These are phyloP conservation scores for Amyelois transitella DNA, from an alignment of 1,140 invertebrate species.

Conservation along the genomic window DNA sequence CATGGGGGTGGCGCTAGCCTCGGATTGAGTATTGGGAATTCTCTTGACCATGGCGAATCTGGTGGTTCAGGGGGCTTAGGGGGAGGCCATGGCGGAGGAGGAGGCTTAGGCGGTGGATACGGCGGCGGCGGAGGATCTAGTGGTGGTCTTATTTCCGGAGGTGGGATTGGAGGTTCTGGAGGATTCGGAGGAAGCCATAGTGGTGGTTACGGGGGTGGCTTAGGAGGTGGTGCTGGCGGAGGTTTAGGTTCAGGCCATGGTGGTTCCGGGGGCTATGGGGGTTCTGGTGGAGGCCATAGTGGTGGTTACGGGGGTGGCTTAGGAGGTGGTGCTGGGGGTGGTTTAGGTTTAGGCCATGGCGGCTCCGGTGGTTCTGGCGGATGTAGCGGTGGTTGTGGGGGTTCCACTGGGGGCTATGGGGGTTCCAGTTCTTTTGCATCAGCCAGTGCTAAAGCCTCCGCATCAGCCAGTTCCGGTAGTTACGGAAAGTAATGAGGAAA, in stretches of 20 bases:
- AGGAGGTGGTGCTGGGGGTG: slow-evolving; percentile 5
- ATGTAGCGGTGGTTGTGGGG: background rate
- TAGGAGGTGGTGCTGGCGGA: slow-evolving; percentile 11
- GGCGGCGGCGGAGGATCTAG: slow-evolving; percentile 18
- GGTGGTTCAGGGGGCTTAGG: slow-evolving; percentile 17
- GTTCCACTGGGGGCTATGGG: slow-evolving; percentile 6
- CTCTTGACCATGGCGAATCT: slow-evolving; percentile 12
- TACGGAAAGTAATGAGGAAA: slow-evolving; percentile 27
- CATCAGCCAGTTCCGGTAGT: slow-evolving; percentile 37
- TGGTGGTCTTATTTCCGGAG: slow-evolving; percentile 16
- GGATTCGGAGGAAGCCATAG: slow-evolving; percentile 4
- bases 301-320: slow-evolving; percentile 21
- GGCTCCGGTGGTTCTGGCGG: slow-evolving; percentile 25
- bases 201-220: slow-evolving; percentile 6
- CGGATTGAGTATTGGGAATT: slow-evolving; percentile 8
- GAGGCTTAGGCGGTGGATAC: slow-evolving; percentile 1
- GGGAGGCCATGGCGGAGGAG: slow-evolving; percentile 12
- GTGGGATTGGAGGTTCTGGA: slow-evolving; percentile 2
- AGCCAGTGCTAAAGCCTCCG: slow-evolving; percentile 39
- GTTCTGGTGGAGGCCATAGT: slow-evolving; percentile 8
- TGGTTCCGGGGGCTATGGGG: slow-evolving; percentile 24
- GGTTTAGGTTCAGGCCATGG: slow-evolving; percentile 20
- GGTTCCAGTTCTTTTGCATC: slow-evolving; percentile 21
- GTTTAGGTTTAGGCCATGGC: slow-evolving; percentile 16
- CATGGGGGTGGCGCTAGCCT: slow-evolving; percentile 17